phyloP scores from a whole-genome alignment of 2,797 vertebrate species.

The Sebastes kiyomatsui region DNA sequence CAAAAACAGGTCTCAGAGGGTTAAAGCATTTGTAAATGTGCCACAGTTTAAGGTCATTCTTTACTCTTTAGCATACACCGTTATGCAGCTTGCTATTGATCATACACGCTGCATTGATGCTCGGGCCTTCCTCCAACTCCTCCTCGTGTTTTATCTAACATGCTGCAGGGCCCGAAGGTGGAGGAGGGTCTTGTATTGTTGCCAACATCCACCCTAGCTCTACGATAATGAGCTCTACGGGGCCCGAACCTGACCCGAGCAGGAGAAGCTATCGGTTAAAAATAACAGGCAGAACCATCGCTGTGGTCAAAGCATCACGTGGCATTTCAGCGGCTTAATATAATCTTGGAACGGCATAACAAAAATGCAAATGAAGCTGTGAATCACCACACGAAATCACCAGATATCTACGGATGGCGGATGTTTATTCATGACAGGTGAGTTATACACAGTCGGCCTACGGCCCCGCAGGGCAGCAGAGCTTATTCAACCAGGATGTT shows the following conservation, averaged over 20 bases:
- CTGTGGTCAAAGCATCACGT: conserved; percentile 31
- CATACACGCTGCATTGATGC: conserved; percentile 40
- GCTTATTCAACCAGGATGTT: conserved; percentile 48
- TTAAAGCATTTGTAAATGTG: neutral
- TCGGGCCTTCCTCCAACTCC: conserved; percentile 53
- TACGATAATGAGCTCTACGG: conserved; percentile 68
- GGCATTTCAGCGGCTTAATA: conserved; percentile 42
- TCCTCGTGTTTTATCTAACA: conserved; percentile 57
- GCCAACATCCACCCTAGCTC: conserved; percentile 60
- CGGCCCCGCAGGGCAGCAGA: conserved; percentile 33
- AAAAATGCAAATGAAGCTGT: conserved; percentile 53
- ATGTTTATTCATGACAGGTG: conserved; percentile 73
- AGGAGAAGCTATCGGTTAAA: conserved; percentile 59
- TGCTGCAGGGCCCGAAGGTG: conserved; percentile 61
- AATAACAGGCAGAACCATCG: conserved; percentile 48
- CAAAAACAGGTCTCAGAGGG: neutral
- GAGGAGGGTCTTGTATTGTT: conserved; percentile 57
- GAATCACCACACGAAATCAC: conserved; percentile 51
- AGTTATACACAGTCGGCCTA: conserved; percentile 28
- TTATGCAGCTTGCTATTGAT: conserved; percentile 23
- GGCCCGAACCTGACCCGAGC: conserved; percentile 53
- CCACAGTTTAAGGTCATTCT: neutral
- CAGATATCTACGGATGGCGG: conserved; percentile 21
- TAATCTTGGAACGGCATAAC: conserved; percentile 26
- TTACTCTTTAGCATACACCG: neutral